Conservation (phyloP, 2,888 invertebrate species). For the Cylloceria caligata region DNA sequence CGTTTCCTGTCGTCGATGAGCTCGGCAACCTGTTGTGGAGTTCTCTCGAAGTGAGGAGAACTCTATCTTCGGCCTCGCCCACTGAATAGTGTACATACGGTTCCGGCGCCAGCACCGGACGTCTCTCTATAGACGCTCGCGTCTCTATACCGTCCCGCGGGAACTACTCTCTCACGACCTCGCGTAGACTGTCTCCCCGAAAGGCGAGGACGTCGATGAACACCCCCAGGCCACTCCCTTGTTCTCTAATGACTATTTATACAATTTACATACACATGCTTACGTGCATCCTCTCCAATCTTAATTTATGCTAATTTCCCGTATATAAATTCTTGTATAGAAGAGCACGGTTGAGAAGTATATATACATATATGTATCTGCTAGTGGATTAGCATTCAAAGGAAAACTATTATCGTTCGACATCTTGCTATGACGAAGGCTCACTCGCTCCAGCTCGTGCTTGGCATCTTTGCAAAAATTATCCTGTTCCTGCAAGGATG, state of each 20-base stretch:
- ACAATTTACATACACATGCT: conserved; percentile 60
- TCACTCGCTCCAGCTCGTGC: not conserved
- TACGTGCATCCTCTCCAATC: conserved; percentile 45
- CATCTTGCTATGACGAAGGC: conserved; percentile 20
- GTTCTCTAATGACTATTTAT: conserved; percentile 61
- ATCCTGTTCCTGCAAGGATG: not conserved
- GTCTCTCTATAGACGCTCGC: conserved; percentile 28
- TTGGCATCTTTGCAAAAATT: not conserved
- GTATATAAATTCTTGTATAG: conserved; percentile 55
- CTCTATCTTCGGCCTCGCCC: conserved; percentile 51
- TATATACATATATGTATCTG: conserved; percentile 3
- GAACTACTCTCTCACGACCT: conserved; percentile 60
- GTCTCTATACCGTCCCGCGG: conserved; percentile 47
- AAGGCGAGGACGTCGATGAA: conserved; percentile 49
- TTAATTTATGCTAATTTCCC: conserved; percentile 64
- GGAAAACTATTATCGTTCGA: conserved; percentile 64
- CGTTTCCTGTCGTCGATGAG: conserved; percentile 60
- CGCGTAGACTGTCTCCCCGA: conserved; percentile 18
- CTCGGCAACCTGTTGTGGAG: conserved; percentile 61
- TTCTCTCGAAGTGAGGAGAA: conserved; percentile 12
- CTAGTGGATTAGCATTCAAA: conserved; percentile 68
- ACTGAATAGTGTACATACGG: conserved; percentile 35
- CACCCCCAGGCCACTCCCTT: conserved; percentile 58
- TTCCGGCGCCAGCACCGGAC: conserved; percentile 38
- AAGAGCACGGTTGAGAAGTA: conserved; percentile 1